Conservation (phyloP, 2,113 vertebrate genomes). For the Erythrocercus mccallii region DNA sequence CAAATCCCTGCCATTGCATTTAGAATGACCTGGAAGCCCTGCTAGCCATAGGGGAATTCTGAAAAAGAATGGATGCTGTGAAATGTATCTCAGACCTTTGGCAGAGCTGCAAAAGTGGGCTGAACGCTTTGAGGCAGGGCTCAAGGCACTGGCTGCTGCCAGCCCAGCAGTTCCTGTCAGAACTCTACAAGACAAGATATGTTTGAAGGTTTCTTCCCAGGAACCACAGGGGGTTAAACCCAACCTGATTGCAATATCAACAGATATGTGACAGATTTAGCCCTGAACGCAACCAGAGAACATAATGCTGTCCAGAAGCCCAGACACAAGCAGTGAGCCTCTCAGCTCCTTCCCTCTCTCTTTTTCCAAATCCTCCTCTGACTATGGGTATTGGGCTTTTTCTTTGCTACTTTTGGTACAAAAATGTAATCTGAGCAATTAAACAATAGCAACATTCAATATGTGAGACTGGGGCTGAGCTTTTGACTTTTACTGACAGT, state of each 20-base stretch:
- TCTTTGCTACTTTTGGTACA: neutral
- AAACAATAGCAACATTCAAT: neutral
- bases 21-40: neutral
- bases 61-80: neutral
- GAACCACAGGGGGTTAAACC: neutral
- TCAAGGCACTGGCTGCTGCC: neutral
- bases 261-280: neutral
- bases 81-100: neutral
- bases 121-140: neutral
- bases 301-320: neutral
- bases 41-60: neutral
- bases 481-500: neutral
- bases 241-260: neutral
- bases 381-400: neutral
- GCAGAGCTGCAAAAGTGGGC: neutral
- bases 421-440: neutral
- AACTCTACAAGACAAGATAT: neutral
- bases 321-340: neutral
- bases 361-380: neutral
- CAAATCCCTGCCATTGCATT: rapidly evolving
- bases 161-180: neutral
- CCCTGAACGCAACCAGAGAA: neutral
- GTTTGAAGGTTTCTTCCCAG: neutral
- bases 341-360: neutral
- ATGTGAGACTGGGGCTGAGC: neutral